These are phyloP conservation scores for Ecliptopera silaceata DNA, from an alignment of 2,888 invertebrate genomes.

Conservation along the genomic window DNA sequence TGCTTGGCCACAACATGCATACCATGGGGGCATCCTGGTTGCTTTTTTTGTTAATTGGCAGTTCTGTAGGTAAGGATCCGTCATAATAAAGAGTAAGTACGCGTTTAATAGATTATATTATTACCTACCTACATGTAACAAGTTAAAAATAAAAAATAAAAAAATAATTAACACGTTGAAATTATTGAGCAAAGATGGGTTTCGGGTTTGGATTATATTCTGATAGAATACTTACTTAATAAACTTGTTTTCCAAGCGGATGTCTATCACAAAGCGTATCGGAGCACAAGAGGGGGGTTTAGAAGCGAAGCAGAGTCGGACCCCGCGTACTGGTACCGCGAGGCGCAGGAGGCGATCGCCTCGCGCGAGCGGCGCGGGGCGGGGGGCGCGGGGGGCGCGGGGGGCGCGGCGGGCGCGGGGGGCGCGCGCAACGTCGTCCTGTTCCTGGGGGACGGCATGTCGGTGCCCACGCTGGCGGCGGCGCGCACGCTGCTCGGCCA, in stretches of 20 bases:
- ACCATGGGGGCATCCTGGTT: background rate
- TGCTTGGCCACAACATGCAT: too few species aligned
- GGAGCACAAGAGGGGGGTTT: background rate
- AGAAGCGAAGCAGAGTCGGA: conserved; percentile 36
- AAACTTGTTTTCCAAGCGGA: conserved; percentile 13
- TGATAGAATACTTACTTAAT: too few species aligned
- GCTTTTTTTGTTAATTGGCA: background rate
- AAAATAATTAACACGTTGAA: too few species aligned
- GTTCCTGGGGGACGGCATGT: conserved; percentile 90
- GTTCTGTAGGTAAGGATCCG: background rate
- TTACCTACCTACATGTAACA: too few species aligned
- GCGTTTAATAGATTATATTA: too few species aligned
- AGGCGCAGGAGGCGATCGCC: conserved; percentile 32
- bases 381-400: conserved; percentile 69
- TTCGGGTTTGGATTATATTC: too few species aligned
- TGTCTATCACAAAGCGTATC: conserved; percentile 13
- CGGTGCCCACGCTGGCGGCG: conserved; percentile 85
- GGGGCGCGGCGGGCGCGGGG: conserved; percentile 27
- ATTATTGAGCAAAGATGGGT: too few species aligned
- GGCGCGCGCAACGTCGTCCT: conserved; percentile 71
- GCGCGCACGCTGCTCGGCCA: conserved; percentile 85
- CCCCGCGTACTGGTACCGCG: conserved; percentile 33
- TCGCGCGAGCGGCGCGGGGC: conserved; percentile 26
- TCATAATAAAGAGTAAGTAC: too few species aligned
- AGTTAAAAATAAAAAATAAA: too few species aligned